Percentiles rank a stretch among this genome's conserved stretches.
Conservation (phyloP, 2,797 vertebrate genomes). For the Sebastiscus albofasciatus region DNA sequence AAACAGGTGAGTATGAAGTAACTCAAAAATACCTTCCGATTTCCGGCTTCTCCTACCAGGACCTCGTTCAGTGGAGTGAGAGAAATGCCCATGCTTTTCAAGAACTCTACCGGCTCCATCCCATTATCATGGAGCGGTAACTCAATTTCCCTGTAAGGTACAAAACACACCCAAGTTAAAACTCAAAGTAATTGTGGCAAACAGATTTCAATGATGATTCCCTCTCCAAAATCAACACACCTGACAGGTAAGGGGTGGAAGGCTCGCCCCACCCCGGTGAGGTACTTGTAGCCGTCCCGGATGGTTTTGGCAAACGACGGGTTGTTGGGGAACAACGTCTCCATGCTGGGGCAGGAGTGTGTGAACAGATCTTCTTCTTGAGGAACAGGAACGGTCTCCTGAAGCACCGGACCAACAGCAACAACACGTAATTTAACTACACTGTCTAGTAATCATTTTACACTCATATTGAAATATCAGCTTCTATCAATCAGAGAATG, state of each 20-base stretch:
- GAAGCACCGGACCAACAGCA: constrained; percentile 11
- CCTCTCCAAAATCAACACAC: constrained; percentile 51
- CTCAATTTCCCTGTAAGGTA: constrained; percentile 78
- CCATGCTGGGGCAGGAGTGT: constrained; percentile 85
- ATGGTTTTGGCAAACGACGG: constrained; percentile 87
- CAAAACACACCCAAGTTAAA: constrained; percentile 10
- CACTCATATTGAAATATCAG: not conserved
- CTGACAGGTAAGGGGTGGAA: constrained; percentile 76
- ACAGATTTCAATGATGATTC: not conserved
- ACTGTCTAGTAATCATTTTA: not conserved
- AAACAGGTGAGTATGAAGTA: not conserved
- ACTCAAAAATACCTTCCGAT: constrained; percentile 46
- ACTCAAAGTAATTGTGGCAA: not conserved
- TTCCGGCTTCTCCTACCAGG: constrained; percentile 30
- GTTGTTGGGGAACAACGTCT: constrained; percentile 87
- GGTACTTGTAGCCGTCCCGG: constrained; percentile 87
- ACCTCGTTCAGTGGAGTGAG: constrained; percentile 80
- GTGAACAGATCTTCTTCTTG: constrained; percentile 82
- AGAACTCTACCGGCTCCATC: constrained; percentile 85
- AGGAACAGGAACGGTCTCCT: constrained; percentile 57
- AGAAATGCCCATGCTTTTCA: constrained; percentile 88
- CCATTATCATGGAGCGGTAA: constrained; percentile 83
- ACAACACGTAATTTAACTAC: not conserved
- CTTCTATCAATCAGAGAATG: not conserved
- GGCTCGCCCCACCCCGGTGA: constrained; percentile 83